phyloP scores from a whole-genome alignment of 2,888 invertebrate genomes.

The Autographa pulchrina region DNA sequence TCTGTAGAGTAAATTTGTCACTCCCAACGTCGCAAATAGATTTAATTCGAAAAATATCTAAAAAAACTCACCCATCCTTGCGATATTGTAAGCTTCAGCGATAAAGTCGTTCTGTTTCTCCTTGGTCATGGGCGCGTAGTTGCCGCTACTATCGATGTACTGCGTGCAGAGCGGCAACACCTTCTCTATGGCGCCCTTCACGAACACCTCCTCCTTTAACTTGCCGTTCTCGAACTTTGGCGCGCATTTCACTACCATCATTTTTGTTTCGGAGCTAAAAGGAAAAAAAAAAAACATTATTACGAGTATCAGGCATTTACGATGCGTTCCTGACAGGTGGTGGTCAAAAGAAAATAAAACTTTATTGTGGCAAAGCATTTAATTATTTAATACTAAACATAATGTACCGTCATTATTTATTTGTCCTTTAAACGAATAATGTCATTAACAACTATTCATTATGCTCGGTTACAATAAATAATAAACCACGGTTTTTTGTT shows the following conservation, averaged over 20 bases:
- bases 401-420: too few relatives aligned
- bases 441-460: too few relatives aligned
- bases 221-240: constrained; percentile 93
- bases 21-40: too few relatives aligned
- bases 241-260: constrained; percentile 99
- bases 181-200: constrained; percentile 98
- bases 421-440: too few relatives aligned
- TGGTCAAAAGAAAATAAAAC: too few relatives aligned
- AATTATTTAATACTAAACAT: too few relatives aligned
- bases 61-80: constrained; percentile 91
- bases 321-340: too few relatives aligned
- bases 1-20: too few relatives aligned
- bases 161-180: constrained; percentile 96
- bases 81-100: constrained; percentile 95
- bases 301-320: neutral
- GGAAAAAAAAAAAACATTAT: neutral
- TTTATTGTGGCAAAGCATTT: too few relatives aligned
- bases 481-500: too few relatives aligned
- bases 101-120: constrained; percentile 95
- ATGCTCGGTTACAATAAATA: too few relatives aligned
- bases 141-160: constrained; percentile 93
- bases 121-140: constrained; percentile 92
- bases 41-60: too few relatives aligned
- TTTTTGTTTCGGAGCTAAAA: constrained; percentile 97
- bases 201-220: constrained; percentile 94